Base-by-base conservation (phyloP, 1,140 invertebrate genomes). In the Manduca sexta region DNA sequence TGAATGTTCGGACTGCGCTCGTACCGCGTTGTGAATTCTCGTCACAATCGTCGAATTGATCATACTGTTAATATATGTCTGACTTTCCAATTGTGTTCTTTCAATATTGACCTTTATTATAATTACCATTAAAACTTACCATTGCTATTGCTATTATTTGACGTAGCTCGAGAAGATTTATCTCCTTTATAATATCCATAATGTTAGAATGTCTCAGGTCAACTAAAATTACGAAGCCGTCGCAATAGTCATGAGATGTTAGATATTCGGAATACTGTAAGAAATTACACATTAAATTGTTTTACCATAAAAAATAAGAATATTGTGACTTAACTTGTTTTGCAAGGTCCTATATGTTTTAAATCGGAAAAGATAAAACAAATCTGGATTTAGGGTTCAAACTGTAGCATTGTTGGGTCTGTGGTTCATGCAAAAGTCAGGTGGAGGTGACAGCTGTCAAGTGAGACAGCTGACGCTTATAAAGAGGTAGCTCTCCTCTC, bases 221-320 rank as follows among this genome's bases (percentile, higher is more conserved):
- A 2, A 43, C 15, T 7, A 56, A 30, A 11, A 21, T 14, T 11
- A 49, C 17, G 0, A 46, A 44, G 5, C 56, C 60, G 6, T 31
- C 12, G 6, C 31, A 42, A 31, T 64, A 64, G 15, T 60, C 60
- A 4, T 60, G 18, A 12, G 5, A 3, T 16, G 45, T 53, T 6
- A 46, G 2, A 14, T 64, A 56, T 45, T 64, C 52, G n/a, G 15
- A 41, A 2, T 39, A n/a, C 59, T 61, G 45, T 16, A 52, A 54
- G 47, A 6, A 31, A 16, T 18, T 15, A 43, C 4, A 26, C 4
- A 5, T 3, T 3, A 26, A 26, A 5, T 26, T 26, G 21, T 26
- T 26, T 5, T 26, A 26, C 4, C 21, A 26, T 26, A 8, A 5
- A 26, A 8, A 1, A 2, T 26, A 8, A 8, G 4, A 8, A 0